Percentiles rank a stretch among this genome's conserved stretches.
These are phyloP conservation scores for Macropis europaea DNA, from an alignment of 2,888 invertebrate genomes.

Conservation along the genomic window DNA sequence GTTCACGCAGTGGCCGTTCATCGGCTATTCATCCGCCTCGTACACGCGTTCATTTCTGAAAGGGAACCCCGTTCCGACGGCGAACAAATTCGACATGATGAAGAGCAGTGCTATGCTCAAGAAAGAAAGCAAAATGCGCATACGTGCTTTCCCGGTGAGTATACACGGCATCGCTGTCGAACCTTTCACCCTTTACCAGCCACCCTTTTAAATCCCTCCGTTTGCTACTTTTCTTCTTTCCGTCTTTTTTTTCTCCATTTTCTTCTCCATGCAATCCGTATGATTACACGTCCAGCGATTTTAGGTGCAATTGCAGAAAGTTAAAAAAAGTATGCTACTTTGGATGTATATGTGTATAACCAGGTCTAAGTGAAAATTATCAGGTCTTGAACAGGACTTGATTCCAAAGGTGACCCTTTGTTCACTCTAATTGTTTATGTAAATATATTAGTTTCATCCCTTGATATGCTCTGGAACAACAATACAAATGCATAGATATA, in stretches of 20 bases:
- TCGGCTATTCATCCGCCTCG: constrained; percentile 47
- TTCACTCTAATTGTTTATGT: neutral
- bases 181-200: constrained; percentile 4
- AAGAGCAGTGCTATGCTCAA: constrained; percentile 89
- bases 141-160: constrained; percentile 98
- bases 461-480: too few relatives aligned
- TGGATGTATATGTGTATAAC: constrained; percentile 20
- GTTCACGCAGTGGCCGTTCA: constrained; percentile 37
- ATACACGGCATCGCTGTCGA: constrained; percentile 19
- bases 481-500: too few relatives aligned
- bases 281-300: neutral
- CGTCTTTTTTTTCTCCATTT: neutral
- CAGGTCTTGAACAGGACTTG: neutral
- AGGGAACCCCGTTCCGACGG: constrained; percentile 30
- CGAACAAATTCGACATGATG: constrained; percentile 83
- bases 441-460: neutral
- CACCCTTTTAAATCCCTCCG: neutral
- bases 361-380: constrained; percentile 20
- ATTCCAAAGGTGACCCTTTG: too few relatives aligned
- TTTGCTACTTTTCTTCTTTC: neutral
- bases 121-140: constrained; percentile 98
- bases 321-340: too few relatives aligned
- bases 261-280: neutral
- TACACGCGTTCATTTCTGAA: constrained; percentile 50
- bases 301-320: too few relatives aligned